Percentiles rank a stretch among this genome's conserved stretches.
phyloP scores from a whole-genome alignment of 2,888 invertebrate genomes.

The Callosobruchus maculatus region DNA sequence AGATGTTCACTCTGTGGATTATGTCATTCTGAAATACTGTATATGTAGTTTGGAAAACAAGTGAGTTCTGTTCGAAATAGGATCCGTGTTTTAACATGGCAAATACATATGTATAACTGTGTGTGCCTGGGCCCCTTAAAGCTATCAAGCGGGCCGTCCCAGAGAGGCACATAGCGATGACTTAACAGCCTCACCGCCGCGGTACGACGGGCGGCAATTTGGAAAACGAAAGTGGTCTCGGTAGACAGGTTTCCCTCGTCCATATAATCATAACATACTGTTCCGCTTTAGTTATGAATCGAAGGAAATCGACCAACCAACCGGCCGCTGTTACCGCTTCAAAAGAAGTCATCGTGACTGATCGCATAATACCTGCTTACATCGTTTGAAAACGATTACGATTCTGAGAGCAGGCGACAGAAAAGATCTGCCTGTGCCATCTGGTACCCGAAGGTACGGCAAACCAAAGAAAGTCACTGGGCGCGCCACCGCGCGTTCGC shows the following conservation, averaged over 20 bases:
- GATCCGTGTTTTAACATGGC: too few relatives aligned
- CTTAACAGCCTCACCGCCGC: constrained; percentile 6
- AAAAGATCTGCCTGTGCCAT: too few relatives aligned
- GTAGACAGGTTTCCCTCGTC: constrained; percentile 22
- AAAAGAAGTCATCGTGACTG: not conserved
- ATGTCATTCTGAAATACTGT: too few relatives aligned
- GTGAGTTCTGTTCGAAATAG: too few relatives aligned
- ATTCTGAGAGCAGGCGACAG: too few relatives aligned
- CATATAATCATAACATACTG: not conserved
- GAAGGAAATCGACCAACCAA: not conserved
- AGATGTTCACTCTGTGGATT: too few relatives aligned
- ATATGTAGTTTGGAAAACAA: too few relatives aligned
- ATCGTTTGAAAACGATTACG: not conserved
- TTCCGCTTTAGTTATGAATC: not conserved
- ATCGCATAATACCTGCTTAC: not conserved
- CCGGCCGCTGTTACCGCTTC: not conserved
- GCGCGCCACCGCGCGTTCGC: too few relatives aligned
- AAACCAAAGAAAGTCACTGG: too few relatives aligned
- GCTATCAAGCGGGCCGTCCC: not conserved
- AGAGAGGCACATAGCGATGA: constrained; percentile 13
- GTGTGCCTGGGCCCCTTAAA: too few relatives aligned
- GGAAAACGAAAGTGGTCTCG: constrained; percentile 27
- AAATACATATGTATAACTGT: too few relatives aligned
- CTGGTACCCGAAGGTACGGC: too few relatives aligned
- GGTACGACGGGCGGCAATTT: not conserved